A percentile compares a stretch with the other conserved stretches of the same genome.
These are phyloP conservation scores for Cuculus canorus DNA, from an alignment of 2,797 vertebrate genomes.

Conservation along the genomic window DNA sequence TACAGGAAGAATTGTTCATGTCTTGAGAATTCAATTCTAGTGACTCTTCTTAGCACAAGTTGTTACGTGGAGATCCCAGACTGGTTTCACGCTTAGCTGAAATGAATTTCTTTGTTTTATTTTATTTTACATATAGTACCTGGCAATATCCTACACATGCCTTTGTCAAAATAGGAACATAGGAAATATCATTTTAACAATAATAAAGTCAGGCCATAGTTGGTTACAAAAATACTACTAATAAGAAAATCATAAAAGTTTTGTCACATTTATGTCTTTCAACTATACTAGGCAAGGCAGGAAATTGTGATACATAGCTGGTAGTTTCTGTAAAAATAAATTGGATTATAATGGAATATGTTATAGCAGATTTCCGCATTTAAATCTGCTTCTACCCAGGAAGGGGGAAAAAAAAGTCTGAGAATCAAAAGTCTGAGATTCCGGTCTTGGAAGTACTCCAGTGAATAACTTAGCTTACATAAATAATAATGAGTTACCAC, in stretches of 20 bases:
- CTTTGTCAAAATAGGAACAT: background rate
- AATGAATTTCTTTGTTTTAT: background rate
- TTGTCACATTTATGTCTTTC: background rate
- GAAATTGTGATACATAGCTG: constrained; percentile 21
- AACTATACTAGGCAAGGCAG: background rate
- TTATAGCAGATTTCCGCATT: constrained; percentile 5
- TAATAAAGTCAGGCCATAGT: background rate
- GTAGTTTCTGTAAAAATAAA: constrained; percentile 36
- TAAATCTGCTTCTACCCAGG: background rate
- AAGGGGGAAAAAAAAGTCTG: background rate
- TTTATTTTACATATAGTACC: background rate
- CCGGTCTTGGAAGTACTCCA: constrained; percentile 26
- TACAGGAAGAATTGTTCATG: background rate
- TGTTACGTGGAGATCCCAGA: background rate
- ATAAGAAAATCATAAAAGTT: constrained; percentile 1
- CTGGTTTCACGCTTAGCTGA: background rate
- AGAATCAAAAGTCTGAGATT: constrained; percentile 36
- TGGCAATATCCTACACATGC: background rate
- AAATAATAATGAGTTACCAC: constrained; percentile 48
- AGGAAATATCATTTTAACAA: background rate
- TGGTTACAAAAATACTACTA: constrained; percentile 5
- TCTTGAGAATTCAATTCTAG: background rate
- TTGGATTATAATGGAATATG: background rate
- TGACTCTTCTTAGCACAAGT: background rate
- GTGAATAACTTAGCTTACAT: background rate